These are phyloP conservation scores for Plutella xylostella DNA, from an alignment of 2,888 invertebrate genomes.

Conservation along the genomic window DNA sequence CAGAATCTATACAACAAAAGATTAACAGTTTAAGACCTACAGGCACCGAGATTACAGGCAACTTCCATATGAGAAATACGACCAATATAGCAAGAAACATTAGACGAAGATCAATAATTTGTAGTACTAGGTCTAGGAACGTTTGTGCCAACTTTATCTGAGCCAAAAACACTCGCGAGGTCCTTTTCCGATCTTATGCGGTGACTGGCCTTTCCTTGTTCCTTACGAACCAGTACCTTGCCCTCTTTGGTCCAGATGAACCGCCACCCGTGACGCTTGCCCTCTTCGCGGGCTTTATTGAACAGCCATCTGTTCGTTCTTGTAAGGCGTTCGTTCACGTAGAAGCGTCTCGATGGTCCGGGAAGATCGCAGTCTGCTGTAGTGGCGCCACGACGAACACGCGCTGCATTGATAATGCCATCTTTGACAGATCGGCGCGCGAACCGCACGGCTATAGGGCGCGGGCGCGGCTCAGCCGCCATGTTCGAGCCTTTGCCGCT, in stretches of 20 bases:
- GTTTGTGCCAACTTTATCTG: conserved; percentile 1
- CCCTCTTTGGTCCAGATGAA: conserved; percentile 5
- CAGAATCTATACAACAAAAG: too few relatives aligned
- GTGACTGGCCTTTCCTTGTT: neutral
- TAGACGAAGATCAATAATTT: too few relatives aligned
- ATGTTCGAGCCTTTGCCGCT: conserved; percentile 6
- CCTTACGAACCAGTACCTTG: neutral
- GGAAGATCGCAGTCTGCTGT: conserved; percentile 5
- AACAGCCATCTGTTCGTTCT: conserved; percentile 7
- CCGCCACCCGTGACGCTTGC: neutral
- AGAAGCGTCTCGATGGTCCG: neutral
- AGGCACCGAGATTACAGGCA: too few relatives aligned
- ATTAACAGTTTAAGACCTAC: too few relatives aligned
- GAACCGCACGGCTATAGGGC: conserved; percentile 5
- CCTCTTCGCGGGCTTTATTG: neutral
- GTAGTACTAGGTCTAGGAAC: too few relatives aligned
- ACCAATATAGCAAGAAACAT: too few relatives aligned
- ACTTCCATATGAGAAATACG: too few relatives aligned
- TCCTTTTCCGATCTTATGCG: conserved; percentile 4
- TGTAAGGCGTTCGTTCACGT: conserved; percentile 11
- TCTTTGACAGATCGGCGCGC: conserved; percentile 6
- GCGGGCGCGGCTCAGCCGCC: too few relatives aligned
- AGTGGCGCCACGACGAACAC: conserved; percentile 14
- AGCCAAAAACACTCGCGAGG: conserved; percentile 6
- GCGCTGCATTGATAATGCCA: conserved; percentile 5